These are phyloP conservation scores for Lichenostomus cassidix DNA, from an alignment of 2,113 vertebrate genomes.

Conservation along the genomic window DNA sequence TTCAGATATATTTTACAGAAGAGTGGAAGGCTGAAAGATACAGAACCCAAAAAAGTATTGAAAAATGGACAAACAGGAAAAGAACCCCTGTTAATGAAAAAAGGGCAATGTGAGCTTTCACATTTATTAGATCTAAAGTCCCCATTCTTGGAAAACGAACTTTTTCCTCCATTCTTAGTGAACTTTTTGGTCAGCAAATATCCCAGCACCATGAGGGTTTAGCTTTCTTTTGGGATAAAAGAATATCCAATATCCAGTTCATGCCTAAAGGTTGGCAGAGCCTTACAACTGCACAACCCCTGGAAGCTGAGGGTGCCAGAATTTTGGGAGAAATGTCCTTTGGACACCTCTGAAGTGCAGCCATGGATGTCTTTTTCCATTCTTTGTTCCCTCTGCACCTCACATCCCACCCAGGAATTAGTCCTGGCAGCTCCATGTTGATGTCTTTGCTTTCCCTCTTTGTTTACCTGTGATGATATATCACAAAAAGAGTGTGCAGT, in stretches of 20 bases:
- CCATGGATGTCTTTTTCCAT: not conserved
- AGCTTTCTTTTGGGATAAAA: not conserved
- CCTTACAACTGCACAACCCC: not conserved
- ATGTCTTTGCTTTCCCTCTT: constrained; percentile 60
- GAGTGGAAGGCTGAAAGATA: not conserved
- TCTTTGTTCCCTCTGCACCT: constrained; percentile 11
- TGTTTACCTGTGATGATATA: constrained; percentile 65
- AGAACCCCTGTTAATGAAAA: not conserved
- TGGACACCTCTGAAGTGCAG: not conserved
- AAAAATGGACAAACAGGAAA: not conserved
- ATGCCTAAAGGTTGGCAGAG: not conserved
- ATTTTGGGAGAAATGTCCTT: not conserved
- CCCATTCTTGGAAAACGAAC: not conserved
- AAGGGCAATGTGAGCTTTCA: not conserved
- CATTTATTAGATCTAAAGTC: not conserved
- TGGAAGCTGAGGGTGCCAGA: not conserved
- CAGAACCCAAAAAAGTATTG: not conserved
- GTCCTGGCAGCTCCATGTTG: constrained; percentile 44
- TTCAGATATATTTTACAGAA: not conserved
- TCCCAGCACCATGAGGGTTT: not conserved
- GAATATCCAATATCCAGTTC: not conserved
- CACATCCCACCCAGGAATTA: constrained; percentile 55
- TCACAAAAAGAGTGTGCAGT: constrained; percentile 19
- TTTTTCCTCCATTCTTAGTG: not conserved
- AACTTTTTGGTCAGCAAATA: not conserved